These are phyloP conservation scores for Eucidaris tribuloides DNA, from an alignment of 35 echinoderm and acorn worm genomes.

Conservation along the genomic window DNA sequence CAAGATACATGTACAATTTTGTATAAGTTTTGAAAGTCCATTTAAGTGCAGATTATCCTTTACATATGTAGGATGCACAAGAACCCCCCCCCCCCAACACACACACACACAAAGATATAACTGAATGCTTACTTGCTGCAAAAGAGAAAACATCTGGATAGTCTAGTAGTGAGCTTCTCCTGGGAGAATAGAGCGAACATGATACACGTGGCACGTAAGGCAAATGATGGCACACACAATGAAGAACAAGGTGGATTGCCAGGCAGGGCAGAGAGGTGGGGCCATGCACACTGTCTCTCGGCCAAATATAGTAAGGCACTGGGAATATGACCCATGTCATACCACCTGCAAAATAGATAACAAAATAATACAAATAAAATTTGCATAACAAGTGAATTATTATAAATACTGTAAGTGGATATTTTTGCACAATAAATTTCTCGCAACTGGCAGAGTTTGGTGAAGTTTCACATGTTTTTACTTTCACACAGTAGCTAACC, in stretches of 20 bases:
- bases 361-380: too few relatives aligned
- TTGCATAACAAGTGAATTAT: too few relatives aligned
- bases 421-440: too few relatives aligned
- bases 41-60: too few relatives aligned
- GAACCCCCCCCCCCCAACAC: background rate
- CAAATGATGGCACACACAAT: constrained; percentile 77
- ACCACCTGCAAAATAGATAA: constrained; percentile 31
- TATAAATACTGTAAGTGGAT: too few relatives aligned
- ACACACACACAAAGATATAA: constrained; percentile 25
- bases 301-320: constrained; percentile 87
- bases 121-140: constrained; percentile 87
- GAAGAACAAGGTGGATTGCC: constrained; percentile 68
- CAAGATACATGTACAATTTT: too few relatives aligned
- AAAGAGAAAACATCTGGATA: constrained; percentile 82
- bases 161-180: constrained; percentile 42
- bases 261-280: constrained; percentile 72
- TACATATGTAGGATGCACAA: too few relatives aligned
- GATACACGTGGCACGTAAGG: constrained; percentile 67
- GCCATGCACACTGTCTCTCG: constrained; percentile 66
- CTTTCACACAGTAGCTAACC: too few relatives aligned
- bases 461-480: too few relatives aligned
- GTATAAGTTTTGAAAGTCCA: too few relatives aligned
- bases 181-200: constrained; percentile 57
- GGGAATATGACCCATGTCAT: constrained; percentile 77
- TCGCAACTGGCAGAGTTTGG: too few relatives aligned